Conservation (phyloP, 2,113 vertebrate species). For the Brienomyrus longianalis region DNA sequence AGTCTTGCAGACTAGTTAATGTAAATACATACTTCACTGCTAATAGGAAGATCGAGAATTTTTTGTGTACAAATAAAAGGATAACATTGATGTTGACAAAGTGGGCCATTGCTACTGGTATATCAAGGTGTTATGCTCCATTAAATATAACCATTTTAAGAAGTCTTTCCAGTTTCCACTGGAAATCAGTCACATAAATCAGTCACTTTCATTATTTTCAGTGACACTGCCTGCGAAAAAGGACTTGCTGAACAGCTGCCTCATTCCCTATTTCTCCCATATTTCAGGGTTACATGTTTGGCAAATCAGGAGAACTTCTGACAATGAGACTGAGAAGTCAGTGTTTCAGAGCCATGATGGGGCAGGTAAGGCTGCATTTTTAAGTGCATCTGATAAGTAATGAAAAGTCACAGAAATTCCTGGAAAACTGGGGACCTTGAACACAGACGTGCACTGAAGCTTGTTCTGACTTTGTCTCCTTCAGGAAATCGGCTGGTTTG, state of each 20-base stretch:
- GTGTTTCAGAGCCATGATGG: conserved; percentile 57
- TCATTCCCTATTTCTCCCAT: not conserved
- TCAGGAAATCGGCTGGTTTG: conserved; percentile 57
- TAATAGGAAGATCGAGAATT: not conserved
- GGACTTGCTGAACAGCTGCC: not conserved
- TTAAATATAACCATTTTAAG: too few relatives aligned
- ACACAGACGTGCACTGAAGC: too few relatives aligned
- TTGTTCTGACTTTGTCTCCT: conserved; percentile 11
- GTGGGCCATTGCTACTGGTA: not conserved
- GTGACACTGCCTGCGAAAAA: not conserved
- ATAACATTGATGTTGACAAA: not conserved
- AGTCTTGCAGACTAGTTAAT: too few relatives aligned
- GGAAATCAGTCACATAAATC: not conserved
- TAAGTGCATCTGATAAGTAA: not conserved
- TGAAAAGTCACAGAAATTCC: not conserved
- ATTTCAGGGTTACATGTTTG: conserved; percentile 64
- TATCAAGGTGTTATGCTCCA: not conserved
- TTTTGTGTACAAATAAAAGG: too few relatives aligned
- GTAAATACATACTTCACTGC: not conserved
- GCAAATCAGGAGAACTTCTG: conserved; percentile 58
- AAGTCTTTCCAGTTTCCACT: too few relatives aligned
- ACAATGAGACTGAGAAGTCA: conserved; percentile 55
- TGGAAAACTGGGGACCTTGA: not conserved
- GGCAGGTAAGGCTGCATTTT: conserved; percentile 53
- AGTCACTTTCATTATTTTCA: not conserved